Percentiles rank a stretch among this genome's conserved stretches.
Evolutionary conservation across 2,113 vertebrate genomes (phyloP).

Genomic region (Forbesichthys agassizii): DNA sequence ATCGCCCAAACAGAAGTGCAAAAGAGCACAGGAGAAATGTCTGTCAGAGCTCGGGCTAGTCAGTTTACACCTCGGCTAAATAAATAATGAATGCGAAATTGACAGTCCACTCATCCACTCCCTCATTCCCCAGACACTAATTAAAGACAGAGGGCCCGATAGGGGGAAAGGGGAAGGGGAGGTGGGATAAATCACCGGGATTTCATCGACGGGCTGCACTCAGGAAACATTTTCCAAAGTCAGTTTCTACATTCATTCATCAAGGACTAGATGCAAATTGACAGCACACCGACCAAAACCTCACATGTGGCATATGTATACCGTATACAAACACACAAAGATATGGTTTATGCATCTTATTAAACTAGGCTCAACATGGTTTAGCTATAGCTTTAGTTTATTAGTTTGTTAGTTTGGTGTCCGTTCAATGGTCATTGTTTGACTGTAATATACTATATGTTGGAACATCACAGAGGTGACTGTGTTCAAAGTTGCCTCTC

Average conservation of each 20-base stretch:
- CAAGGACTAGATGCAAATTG: constrained; percentile 55
- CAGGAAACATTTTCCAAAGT: constrained; percentile 59
- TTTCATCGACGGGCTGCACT: constrained; percentile 61
- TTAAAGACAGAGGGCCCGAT: constrained; percentile 73
- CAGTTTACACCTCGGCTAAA: constrained; percentile 74
- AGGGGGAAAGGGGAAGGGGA: constrained; percentile 34
- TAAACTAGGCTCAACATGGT: too few species aligned
- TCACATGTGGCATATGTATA: neutral
- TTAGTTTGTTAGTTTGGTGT: neutral
- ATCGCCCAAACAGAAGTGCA: constrained; percentile 71
- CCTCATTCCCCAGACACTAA: constrained; percentile 77
- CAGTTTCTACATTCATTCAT: constrained; percentile 58
- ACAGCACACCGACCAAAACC: too few species aligned
- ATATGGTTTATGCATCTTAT: too few species aligned
- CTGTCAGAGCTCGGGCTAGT: constrained; percentile 64
- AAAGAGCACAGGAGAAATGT: constrained; percentile 66
- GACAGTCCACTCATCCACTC: constrained; percentile 76
- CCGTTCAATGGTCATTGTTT: constrained; percentile 3
- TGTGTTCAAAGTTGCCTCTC: constrained; percentile 43
- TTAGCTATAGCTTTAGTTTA: too few species aligned
- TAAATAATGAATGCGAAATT: constrained; percentile 77
- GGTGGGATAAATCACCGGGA: constrained; percentile 65
- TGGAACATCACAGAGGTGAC: constrained; percentile 35
- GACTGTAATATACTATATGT: constrained; percentile 16
- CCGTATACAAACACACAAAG: neutral